Percentiles rank a stretch among this genome's conserved stretches.
Conservation (phyloP, 2,797 vertebrate genomes). For the Merluccius polli region DNA sequence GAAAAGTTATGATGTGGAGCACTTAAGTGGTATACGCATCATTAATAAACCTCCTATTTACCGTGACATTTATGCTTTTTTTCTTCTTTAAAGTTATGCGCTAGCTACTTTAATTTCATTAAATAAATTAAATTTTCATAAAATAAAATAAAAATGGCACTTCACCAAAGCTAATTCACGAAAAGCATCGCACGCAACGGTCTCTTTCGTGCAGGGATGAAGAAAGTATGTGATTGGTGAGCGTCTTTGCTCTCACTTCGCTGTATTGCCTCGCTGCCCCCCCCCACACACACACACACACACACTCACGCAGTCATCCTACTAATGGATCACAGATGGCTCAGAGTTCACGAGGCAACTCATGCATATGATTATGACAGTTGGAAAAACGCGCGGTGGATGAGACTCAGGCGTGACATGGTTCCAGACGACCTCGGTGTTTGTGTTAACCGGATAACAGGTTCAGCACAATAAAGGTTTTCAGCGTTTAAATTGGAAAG, state of each 20-base stretch:
- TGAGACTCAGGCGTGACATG: neutral
- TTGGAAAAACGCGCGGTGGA: neutral
- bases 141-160: neutral
- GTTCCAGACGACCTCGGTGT: neutral
- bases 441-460: too few relatives aligned
- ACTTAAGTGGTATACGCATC: neutral
- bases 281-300: conserved; percentile 2
- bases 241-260: conserved; percentile 12
- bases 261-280: conserved; percentile 2
- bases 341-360: conserved; percentile 7
- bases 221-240: conserved; percentile 16
- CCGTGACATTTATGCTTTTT: neutral
- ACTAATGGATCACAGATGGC: conserved; percentile 25
- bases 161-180: conserved; percentile 22
- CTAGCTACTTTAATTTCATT: neutral
- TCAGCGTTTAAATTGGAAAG: too few relatives aligned
- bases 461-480: too few relatives aligned
- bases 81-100: neutral
- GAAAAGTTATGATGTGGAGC: neutral
- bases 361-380: conserved; percentile 26
- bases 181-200: conserved; percentile 12
- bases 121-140: neutral
- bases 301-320: conserved; percentile 8
- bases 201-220: neutral
- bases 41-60: conserved; percentile 9